Evolutionary conservation across 2,797 vertebrate genomes (phyloP).

Genomic region (Rhabdomys pumilio): DNA sequence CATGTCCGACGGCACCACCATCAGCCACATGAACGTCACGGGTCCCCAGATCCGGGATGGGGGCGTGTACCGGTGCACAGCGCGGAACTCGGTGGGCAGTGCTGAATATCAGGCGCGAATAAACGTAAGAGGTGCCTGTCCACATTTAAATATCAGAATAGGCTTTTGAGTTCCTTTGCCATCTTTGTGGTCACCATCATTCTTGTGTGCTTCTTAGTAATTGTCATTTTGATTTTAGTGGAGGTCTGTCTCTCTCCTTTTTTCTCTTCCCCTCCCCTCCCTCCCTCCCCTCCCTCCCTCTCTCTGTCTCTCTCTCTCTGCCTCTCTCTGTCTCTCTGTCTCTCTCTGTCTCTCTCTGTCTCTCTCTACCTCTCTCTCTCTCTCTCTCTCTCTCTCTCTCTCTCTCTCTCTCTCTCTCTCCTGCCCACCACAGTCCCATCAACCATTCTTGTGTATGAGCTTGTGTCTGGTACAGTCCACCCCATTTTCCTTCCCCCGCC

Average conservation of each 20-base stretch:
- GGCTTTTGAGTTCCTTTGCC: slow-evolving; percentile 91
- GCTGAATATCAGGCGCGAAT: slow-evolving; percentile 99
- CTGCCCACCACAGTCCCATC: slow-evolving; percentile 86
- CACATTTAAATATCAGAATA: slow-evolving; percentile 99
- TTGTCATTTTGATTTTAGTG: slow-evolving; percentile 72
- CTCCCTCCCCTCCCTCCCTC: background rate
- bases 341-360: background rate
- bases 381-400: background rate
- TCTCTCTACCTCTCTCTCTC: background rate
- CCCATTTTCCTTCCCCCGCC: background rate
- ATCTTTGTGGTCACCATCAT: slow-evolving; percentile 77
- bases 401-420: slow-evolving; percentile 81
- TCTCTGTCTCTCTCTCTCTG: background rate
- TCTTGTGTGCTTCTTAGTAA: slow-evolving; percentile 83
- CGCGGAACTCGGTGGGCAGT: slow-evolving; percentile 99
- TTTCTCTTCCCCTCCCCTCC: background rate
- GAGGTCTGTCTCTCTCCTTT: background rate
- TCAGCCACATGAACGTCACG: slow-evolving; percentile 98
- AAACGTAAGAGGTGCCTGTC: slow-evolving; percentile 99
- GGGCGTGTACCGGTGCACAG: slow-evolving; percentile 99
- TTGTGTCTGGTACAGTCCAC: slow-evolving; percentile 1
- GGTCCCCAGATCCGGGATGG: slow-evolving; percentile 96
- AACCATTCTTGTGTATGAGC: slow-evolving; percentile 3
- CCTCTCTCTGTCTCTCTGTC: background rate
- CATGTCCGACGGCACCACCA: slow-evolving; percentile 96